phyloP scores from a whole-genome alignment of 2,113 vertebrate genomes.

The Pteropus alecto region DNA sequence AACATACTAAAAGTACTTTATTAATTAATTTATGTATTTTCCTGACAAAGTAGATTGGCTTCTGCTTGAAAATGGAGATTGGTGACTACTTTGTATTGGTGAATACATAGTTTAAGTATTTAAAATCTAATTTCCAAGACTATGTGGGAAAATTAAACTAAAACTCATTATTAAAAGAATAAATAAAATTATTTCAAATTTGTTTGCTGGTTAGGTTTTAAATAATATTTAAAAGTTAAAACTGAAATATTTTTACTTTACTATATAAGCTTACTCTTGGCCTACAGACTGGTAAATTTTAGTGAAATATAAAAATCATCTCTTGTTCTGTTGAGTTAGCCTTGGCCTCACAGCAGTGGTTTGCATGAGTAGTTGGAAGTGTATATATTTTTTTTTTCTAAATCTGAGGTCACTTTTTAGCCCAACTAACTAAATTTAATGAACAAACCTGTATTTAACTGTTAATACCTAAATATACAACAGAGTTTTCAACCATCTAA shows the following conservation, averaged over 20 bases:
- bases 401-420: constrained; percentile 69
- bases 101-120: background rate
- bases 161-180: background rate
- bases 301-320: constrained; percentile 38
- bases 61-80: background rate
- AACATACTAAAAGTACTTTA: background rate
- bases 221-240: background rate
- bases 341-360: background rate
- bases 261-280: background rate
- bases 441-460: constrained; percentile 63
- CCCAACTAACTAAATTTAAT: constrained; percentile 63
- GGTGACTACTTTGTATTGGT: background rate
- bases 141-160: background rate
- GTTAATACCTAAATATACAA: constrained; percentile 24
- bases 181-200: background rate
- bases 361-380: constrained; percentile 37
- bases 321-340: constrained; percentile 3
- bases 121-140: constrained; percentile 19
- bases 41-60: background rate
- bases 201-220: background rate
- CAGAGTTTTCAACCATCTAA: constrained; percentile 29
- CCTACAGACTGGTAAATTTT: background rate
- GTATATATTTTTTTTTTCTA: constrained; percentile 22
- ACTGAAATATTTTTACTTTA: constrained; percentile 23
- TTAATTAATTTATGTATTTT: background rate